Conservation (phyloP, 1,140 invertebrate species). For the Halesus radiatus region DNA sequence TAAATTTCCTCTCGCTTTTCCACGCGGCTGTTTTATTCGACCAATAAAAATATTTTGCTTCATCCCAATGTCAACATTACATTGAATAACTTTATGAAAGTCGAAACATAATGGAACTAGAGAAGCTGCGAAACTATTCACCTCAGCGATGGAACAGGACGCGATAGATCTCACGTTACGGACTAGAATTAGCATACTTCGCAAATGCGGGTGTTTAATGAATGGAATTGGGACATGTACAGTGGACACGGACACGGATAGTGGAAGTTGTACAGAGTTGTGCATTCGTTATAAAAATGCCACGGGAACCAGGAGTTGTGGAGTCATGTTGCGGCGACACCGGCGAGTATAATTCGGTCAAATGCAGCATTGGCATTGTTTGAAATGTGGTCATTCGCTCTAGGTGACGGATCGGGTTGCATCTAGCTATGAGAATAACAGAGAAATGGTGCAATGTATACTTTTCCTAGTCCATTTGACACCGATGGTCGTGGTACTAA, state of each 20-base stretch:
- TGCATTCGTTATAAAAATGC: not conserved
- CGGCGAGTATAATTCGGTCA: not conserved
- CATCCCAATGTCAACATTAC: too few relatives aligned
- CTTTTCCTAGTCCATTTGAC: not conserved
- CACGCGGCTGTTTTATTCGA: too few relatives aligned
- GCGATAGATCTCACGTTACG: not conserved
- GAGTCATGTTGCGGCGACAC: not conserved
- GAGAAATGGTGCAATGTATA: not conserved
- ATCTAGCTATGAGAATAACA: not conserved
- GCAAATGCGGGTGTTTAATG: not conserved
- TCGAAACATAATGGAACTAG: too few relatives aligned
- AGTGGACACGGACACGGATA: not conserved
- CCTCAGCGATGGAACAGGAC: slow-evolving; percentile 9
- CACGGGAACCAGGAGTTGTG: not conserved
- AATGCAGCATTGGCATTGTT: slow-evolving; percentile 4
- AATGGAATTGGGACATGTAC: not conserved
- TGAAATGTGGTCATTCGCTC: not conserved
- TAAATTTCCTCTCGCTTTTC: slow-evolving; percentile 34
- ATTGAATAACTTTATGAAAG: too few relatives aligned
- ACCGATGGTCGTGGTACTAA: not conserved
- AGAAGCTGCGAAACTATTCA: not conserved
- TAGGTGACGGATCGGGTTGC: not conserved
- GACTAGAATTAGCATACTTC: not conserved
- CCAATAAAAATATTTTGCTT: too few relatives aligned
- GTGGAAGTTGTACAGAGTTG: too few relatives aligned